A percentile compares a stretch with the other conserved stretches of the same genome.
Evolutionary conservation across 1,140 invertebrate genomes (phyloP).

Genomic region (Drosophila auraria): DNA sequence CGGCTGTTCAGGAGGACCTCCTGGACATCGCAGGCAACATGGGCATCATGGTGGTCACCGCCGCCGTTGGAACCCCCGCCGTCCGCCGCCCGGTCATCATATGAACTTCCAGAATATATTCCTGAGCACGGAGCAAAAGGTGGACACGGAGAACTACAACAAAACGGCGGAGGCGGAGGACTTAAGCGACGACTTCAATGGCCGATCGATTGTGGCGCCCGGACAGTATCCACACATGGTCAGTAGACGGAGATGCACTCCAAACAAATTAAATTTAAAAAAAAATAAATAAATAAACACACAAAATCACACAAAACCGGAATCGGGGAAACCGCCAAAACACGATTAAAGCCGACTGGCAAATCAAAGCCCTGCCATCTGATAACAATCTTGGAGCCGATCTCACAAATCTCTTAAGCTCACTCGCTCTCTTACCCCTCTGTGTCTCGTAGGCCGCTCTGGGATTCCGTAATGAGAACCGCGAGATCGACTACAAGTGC

Average conservation of each 20-base stretch:
- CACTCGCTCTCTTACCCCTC: slow-evolving; percentile 3
- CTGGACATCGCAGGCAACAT: neutral
- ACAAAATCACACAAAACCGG: slow-evolving; percentile 51
- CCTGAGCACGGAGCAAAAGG: slow-evolving; percentile 37
- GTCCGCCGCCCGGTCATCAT: slow-evolving; percentile 32
- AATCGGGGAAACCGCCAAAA: slow-evolving; percentile 40
- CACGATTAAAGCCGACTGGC: slow-evolving; percentile 24
- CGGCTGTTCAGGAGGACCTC: slow-evolving; percentile 28
- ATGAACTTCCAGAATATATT: slow-evolving; percentile 53
- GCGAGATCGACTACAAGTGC: slow-evolving; percentile 69
- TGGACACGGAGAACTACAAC: slow-evolving; percentile 41
- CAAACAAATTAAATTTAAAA: neutral
- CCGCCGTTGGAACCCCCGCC: slow-evolving; percentile 21
- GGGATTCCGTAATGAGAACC: slow-evolving; percentile 49
- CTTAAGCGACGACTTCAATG: slow-evolving; percentile 66
- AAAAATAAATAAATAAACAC: slow-evolving; percentile 7
- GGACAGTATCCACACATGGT: slow-evolving; percentile 74
- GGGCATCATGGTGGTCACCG: neutral
- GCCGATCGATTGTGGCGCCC: slow-evolving; percentile 64
- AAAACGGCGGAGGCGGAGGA: slow-evolving; percentile 51
- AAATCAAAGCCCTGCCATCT: slow-evolving; percentile 24
- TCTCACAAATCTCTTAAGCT: neutral
- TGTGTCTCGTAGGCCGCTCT: slow-evolving; percentile 50
- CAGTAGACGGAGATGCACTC: slow-evolving; percentile 22
- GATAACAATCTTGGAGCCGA: slow-evolving; percentile 30